A percentile compares a stretch with the other conserved stretches of the same genome.
Conservation (phyloP, 1,140 invertebrate species). For the Papilio helenus region DNA sequence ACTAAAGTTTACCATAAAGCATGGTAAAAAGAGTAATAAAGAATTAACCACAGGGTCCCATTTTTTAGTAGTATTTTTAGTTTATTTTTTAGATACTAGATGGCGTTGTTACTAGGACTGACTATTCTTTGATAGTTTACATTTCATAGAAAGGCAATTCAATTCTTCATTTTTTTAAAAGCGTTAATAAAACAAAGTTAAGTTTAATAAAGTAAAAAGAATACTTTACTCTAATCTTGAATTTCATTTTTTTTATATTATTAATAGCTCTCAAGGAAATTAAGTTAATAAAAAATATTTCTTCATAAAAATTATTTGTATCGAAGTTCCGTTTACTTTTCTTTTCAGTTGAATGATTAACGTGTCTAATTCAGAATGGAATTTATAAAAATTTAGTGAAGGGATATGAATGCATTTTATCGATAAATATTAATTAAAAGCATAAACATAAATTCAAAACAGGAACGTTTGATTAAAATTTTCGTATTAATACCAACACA, state of each 20-base stretch:
- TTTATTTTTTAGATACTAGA: no score
- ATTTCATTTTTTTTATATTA: no score
- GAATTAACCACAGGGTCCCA: background rate
- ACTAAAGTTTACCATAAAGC: background rate
- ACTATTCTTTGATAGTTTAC: no score
- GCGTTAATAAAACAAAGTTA: no score
- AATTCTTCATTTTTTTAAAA: no score
- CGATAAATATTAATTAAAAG: slow-evolving; percentile 12
- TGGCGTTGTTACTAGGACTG: no score
- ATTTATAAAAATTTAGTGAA: background rate
- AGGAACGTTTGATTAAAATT: slow-evolving; percentile 14
- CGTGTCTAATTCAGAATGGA: background rate
- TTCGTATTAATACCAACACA: slow-evolving; percentile 4
- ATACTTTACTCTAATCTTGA: no score
- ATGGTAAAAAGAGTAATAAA: background rate
- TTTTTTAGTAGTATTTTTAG: no score
- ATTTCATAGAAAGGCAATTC: no score
- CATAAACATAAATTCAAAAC: slow-evolving; percentile 14
- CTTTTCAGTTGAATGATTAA: background rate
- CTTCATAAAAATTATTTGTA: background rate
- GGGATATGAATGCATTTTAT: slow-evolving; percentile 2
- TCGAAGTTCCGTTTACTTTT: background rate
- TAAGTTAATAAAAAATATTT: no score
- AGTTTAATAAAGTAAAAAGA: no score
- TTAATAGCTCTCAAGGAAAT: no score